These are phyloP conservation scores for Cynaeus angustus DNA, from an alignment of 2,888 invertebrate species.

Conservation along the genomic window DNA sequence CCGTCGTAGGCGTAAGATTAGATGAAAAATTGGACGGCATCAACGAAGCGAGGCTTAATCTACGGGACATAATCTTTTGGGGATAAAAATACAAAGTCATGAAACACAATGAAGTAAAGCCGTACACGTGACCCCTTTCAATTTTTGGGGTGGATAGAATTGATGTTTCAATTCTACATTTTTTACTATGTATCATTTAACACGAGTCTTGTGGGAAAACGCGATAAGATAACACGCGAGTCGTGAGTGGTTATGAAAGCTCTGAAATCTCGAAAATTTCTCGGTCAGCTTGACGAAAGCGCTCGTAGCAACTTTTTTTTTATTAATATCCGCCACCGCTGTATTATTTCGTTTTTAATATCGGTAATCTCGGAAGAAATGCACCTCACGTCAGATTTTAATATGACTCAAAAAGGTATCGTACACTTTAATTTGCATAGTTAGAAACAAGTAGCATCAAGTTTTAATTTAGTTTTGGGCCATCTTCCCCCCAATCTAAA, in stretches of 20 bases:
- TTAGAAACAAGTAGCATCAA: constrained; percentile 50
- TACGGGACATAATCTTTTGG: constrained; percentile 53
- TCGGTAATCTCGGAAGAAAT: constrained; percentile 30
- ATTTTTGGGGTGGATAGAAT: constrained; percentile 66
- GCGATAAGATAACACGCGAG: constrained; percentile 44
- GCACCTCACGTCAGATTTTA: constrained; percentile 40
- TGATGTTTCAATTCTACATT: constrained; percentile 69
- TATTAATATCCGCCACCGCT: constrained; percentile 28
- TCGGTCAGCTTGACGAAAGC: constrained; percentile 21
- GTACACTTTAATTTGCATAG: constrained; percentile 49
- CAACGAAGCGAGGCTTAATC: constrained; percentile 29
- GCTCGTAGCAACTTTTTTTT: constrained; percentile 5
- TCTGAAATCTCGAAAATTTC: constrained; percentile 27
- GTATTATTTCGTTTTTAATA: constrained; percentile 42
- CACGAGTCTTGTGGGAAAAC: constrained; percentile 62
- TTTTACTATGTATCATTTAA: constrained; percentile 70
- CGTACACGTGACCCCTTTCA: constrained; percentile 70
- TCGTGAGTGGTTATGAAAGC: constrained; percentile 33
- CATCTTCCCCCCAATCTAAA: constrained; percentile 59
- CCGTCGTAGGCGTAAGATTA: constrained; percentile 5
- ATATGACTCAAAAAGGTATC: constrained; percentile 38
- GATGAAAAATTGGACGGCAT: constrained; percentile 19
- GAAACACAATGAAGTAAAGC: constrained; percentile 69
- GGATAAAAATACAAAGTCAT: constrained; percentile 70
- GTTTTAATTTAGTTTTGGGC: constrained; percentile 62